phyloP scores from a whole-genome alignment of 2,888 invertebrate species.

The Melieria picta region DNA sequence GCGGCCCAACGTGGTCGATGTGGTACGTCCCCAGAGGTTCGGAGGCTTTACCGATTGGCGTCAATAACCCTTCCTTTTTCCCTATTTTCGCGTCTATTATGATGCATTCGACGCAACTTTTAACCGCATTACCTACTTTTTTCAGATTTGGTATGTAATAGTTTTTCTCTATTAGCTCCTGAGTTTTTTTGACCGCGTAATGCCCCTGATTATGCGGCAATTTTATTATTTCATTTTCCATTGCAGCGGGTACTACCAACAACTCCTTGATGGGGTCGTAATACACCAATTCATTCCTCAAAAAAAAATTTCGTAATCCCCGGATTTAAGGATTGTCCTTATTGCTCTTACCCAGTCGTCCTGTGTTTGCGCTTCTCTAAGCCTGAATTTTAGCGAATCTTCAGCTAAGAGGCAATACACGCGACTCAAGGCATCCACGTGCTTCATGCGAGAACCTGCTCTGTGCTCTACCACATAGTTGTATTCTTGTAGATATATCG shows the following conservation, averaged over 20 bases:
- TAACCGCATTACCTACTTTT: slow-evolving; percentile 19
- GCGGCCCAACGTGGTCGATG: slow-evolving; percentile 56
- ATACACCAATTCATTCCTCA: slow-evolving; percentile 7
- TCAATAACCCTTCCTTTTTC: slow-evolving; percentile 53
- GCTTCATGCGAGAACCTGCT: no score
- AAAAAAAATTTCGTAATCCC: slow-evolving; percentile 24
- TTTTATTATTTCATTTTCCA: slow-evolving; percentile 20
- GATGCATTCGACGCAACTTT: slow-evolving; percentile 36
- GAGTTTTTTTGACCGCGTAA: slow-evolving; percentile 50
- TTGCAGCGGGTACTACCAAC: slow-evolving; percentile 20
- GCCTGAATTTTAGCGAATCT: background rate
- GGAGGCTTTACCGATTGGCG: slow-evolving; percentile 52
- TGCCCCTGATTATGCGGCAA: slow-evolving; percentile 11
- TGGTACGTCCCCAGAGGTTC: slow-evolving; percentile 52
- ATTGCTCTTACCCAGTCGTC: slow-evolving; percentile 18
- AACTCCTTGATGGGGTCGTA: slow-evolving; percentile 22
- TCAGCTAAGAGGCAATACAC: no score
- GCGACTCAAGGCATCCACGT: no score
- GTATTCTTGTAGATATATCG: no score
- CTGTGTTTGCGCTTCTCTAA: slow-evolving; percentile 9
- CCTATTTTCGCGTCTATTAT: slow-evolving; percentile 47
- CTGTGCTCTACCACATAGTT: no score
- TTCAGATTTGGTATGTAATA: slow-evolving; percentile 45
- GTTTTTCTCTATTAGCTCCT: slow-evolving; percentile 45
- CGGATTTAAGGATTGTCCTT: slow-evolving; percentile 23